Conservation (phyloP, 2,888 invertebrate species). For the Eilema depressum region DNA sequence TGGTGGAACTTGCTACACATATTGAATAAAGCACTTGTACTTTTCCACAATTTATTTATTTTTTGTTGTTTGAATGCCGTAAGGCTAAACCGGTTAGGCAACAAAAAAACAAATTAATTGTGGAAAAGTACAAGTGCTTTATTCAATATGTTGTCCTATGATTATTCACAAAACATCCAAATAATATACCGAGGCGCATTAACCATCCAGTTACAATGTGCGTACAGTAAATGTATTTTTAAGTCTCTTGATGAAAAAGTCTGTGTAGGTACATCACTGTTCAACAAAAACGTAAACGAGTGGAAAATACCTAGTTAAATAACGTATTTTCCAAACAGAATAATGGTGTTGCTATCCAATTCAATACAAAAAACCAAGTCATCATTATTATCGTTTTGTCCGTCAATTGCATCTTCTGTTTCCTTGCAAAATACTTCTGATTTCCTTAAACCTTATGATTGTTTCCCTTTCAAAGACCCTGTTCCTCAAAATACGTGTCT, state of each 20-base stretch:
- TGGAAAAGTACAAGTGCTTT: too few species aligned
- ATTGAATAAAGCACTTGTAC: too few species aligned
- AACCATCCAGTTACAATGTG: neutral
- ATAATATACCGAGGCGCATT: too few species aligned
- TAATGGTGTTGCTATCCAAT: neutral
- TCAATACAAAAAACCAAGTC: neutral
- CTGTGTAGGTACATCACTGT: neutral
- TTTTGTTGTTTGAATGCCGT: too few species aligned
- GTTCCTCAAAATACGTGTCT: constrained; percentile 11
- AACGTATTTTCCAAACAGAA: neutral
- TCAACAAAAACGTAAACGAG: neutral
- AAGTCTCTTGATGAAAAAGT: neutral
- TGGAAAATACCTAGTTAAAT: neutral
- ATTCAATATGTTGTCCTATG: too few species aligned
- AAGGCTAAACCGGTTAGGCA: too few species aligned
- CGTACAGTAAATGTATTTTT: neutral
- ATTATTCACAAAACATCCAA: too few species aligned
- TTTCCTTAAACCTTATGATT: constrained; percentile 8
- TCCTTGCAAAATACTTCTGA: constrained; percentile 17
- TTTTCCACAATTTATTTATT: too few species aligned
- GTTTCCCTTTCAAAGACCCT: constrained; percentile 20
- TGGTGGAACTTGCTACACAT: too few species aligned
- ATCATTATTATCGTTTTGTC: constrained; percentile 15
- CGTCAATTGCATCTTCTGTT: constrained; percentile 5
- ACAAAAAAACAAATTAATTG: too few species aligned